Percentiles rank a stretch among this genome's conserved stretches.
phyloP scores from a whole-genome alignment of 2,113 vertebrate species.

The Paratilapia polleni region DNA sequence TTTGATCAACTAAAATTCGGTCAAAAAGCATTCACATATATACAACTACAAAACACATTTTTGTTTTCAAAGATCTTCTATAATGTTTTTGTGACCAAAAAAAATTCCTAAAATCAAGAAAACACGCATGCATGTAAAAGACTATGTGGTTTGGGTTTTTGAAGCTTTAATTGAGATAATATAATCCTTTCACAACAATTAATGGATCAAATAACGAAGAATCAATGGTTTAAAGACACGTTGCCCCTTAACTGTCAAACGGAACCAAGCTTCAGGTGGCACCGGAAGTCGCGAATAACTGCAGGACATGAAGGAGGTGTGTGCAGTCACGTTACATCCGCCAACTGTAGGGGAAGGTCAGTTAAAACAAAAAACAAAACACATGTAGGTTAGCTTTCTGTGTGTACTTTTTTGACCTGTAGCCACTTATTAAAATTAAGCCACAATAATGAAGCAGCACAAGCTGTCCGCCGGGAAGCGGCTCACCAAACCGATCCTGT shows the following conservation, averaged over 20 bases:
- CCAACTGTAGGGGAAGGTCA: conserved; percentile 33
- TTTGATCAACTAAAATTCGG: rapidly evolving
- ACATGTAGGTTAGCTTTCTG: background rate
- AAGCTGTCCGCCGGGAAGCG: conserved; percentile 72
- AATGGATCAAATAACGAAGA: background rate
- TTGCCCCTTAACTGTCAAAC: background rate
- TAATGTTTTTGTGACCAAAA: no score
- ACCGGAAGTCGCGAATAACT: conserved; percentile 22
- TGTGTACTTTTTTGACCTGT: no score
- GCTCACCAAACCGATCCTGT: conserved; percentile 75
- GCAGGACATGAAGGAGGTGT: background rate
- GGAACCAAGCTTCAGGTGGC: background rate
- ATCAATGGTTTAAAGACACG: no score
- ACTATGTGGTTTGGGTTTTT: no score
- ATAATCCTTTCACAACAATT: background rate
- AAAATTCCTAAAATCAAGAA: no score
- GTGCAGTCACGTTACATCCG: background rate
- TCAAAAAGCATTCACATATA: rapidly evolving
- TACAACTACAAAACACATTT: background rate
- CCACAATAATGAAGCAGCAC: conserved; percentile 63
- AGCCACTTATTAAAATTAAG: background rate
- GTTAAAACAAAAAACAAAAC: background rate
- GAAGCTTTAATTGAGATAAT: no score
- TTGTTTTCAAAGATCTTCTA: background rate
- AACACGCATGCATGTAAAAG: no score